Percentiles rank a stretch among this genome's conserved stretches.
phyloP scores from a whole-genome alignment of 2,797 vertebrate genomes.

The Danio jaintianensis region DNA sequence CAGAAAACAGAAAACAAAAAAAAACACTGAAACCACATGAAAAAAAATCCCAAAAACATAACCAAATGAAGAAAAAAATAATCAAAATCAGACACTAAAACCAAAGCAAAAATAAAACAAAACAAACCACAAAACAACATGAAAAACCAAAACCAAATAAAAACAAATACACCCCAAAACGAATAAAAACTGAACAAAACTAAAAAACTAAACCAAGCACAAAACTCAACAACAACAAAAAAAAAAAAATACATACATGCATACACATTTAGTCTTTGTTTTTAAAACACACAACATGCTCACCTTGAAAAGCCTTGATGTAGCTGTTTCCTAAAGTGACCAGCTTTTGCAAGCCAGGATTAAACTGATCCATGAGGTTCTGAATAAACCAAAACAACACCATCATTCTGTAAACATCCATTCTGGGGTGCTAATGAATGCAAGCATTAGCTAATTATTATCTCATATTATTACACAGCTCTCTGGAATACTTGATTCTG shows the following conservation, averaged over 20 bases:
- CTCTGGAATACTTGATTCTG: too few species aligned
- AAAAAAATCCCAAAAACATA: too few species aligned
- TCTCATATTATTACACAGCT: too few species aligned
- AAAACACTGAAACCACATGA: too few species aligned
- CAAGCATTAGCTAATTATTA: neutral
- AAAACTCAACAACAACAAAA: neutral
- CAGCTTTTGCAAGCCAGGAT: slow-evolving; percentile 91
- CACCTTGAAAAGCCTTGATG: slow-evolving; percentile 90
- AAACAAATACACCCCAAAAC: neutral
- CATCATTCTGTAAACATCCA: neutral
- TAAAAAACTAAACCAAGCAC: neutral
- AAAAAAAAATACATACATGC: neutral
- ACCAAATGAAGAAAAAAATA: too few species aligned
- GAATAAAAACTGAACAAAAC: neutral
- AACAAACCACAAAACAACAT: neutral
- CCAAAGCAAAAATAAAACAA: neutral
- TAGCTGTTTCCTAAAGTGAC: slow-evolving; percentile 93
- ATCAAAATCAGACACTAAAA: neutral
- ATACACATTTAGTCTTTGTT: neutral
- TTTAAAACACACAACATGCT: slow-evolving; percentile 49
- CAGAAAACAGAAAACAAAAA: too few species aligned
- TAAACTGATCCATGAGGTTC: slow-evolving; percentile 95
- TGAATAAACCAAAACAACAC: slow-evolving; percentile 64
- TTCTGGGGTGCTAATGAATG: neutral
- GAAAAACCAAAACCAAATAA: neutral